These are phyloP conservation scores for Thripadectes ignobilis DNA, from an alignment of 2,797 vertebrate genomes.

Conservation along the genomic window DNA sequence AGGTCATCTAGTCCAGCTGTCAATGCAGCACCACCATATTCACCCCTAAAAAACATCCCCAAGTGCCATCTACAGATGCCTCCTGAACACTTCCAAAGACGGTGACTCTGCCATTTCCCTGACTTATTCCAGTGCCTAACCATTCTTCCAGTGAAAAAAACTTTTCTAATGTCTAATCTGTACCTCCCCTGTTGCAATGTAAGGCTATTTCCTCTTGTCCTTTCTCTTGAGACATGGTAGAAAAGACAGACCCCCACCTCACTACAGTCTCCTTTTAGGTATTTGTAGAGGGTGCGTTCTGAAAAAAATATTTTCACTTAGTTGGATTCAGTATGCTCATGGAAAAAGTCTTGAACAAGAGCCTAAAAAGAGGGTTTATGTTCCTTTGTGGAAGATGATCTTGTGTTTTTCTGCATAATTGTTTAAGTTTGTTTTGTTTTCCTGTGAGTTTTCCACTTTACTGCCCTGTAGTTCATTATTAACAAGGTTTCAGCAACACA, in stretches of 20 bases:
- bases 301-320: neutral
- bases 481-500: neutral
- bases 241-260: neutral
- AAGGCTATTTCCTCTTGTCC: neutral
- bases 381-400: neutral
- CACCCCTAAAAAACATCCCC: neutral
- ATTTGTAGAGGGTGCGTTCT: neutral
- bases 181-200: neutral
- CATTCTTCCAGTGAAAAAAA: neutral
- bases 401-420: neutral
- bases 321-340: neutral
- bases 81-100: neutral
- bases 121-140: neutral
- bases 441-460: neutral
- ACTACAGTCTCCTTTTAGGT: neutral
- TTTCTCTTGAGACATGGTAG: neutral
- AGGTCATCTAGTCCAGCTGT: neutral
- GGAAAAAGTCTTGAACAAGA: neutral
- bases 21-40: neutral
- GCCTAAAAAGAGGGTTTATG: neutral
- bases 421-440: neutral
- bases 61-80: neutral
- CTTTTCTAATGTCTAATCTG: neutral
- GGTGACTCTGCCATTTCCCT: neutral
- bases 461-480: neutral